Evolutionary conservation across 2,797 vertebrate genomes (phyloP).

Genomic region (Octomys mimax): DNA sequence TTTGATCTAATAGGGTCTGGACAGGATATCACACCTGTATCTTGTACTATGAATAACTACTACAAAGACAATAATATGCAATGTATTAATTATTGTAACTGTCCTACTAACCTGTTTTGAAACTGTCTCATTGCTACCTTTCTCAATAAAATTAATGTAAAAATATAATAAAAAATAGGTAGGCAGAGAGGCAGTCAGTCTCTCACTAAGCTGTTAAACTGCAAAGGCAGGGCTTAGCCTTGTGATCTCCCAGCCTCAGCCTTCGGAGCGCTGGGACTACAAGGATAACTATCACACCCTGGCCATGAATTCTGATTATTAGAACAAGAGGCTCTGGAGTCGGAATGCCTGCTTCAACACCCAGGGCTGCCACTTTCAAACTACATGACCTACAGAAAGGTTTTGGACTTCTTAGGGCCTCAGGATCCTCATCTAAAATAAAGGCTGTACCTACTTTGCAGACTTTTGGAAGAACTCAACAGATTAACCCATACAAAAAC

Average conservation of each 20-base stretch:
- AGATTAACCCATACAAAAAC: not conserved
- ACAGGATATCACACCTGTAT: too few relatives aligned
- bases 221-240: not conserved
- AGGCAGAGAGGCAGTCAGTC: not conserved
- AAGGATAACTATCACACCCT: not conserved
- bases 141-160: too few relatives aligned
- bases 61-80: too few relatives aligned
- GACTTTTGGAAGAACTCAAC: not conserved
- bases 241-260: not conserved
- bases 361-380: not conserved
- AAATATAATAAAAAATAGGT: not conserved
- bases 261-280: not conserved
- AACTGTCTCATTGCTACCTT: too few relatives aligned
- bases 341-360: not conserved
- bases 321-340: not conserved
- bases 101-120: too few relatives aligned
- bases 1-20: too few relatives aligned
- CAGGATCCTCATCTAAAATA: not conserved
- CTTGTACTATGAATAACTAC: too few relatives aligned
- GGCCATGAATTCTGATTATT: not conserved
- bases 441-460: not conserved
- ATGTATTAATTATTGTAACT: too few relatives aligned
- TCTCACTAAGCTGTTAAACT: not conserved
- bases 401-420: not conserved
- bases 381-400: not conserved